Conservation (phyloP, 2,113 vertebrate genomes). For the Aramus guarauna region DNA sequence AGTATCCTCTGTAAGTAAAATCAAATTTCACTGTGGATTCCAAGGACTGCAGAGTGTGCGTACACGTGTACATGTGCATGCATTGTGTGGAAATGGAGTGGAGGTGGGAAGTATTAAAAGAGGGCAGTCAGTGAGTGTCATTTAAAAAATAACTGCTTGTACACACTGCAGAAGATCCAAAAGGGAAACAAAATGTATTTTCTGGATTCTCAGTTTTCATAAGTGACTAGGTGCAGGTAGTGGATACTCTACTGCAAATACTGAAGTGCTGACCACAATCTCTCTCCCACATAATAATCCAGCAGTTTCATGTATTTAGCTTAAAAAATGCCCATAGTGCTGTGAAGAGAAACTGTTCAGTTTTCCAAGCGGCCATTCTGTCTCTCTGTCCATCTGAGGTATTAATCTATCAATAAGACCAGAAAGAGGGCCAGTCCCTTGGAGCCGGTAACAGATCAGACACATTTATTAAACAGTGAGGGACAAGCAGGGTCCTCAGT, state of each 20-base stretch:
- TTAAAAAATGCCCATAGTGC: not conserved
- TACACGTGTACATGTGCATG: not conserved
- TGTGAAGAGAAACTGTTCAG: not conserved
- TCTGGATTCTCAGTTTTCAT: not conserved
- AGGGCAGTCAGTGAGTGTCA: not conserved
- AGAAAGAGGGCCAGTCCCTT: not conserved
- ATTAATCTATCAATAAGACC: not conserved
- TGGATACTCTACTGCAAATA: not conserved
- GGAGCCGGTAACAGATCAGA: not conserved
- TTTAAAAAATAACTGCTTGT: constrained; percentile 1
- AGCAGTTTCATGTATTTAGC: not conserved
- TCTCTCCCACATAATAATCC: not conserved
- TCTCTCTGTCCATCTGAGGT: not conserved
- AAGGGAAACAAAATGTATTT: not conserved
- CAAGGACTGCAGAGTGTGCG: not conserved
- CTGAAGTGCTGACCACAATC: not conserved
- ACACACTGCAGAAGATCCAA: not conserved
- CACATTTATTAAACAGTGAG: not conserved
- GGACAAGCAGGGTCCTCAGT: not conserved
- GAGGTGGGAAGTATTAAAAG: constrained; percentile 9
- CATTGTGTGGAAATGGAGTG: not conserved
- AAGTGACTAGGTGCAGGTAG: not conserved
- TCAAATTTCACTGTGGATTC: not conserved
- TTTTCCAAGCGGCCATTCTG: not conserved
- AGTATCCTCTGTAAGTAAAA: constrained; percentile 43